A percentile compares a stretch with the other conserved stretches of the same genome.
Conservation (phyloP, 1,140 invertebrate species). For the Drosophila athabasca region DNA sequence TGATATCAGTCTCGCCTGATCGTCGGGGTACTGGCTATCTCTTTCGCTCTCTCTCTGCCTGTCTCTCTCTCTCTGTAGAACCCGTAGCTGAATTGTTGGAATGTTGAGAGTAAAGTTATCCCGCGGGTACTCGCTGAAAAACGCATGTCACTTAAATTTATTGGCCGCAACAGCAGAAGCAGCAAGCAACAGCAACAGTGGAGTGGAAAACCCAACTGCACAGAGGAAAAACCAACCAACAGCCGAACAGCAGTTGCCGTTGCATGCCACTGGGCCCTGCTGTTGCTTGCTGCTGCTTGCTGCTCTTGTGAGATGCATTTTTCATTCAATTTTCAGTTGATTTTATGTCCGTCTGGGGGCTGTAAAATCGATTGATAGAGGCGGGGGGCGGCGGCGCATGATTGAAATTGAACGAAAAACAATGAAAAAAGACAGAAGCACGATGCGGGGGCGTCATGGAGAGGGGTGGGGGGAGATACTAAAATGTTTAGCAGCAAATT, state of each 20-base stretch:
- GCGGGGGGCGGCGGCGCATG: slow-evolving; percentile 38
- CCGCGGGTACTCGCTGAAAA: slow-evolving; percentile 80
- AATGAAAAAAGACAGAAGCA: background rate
- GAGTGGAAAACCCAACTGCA: slow-evolving; percentile 25
- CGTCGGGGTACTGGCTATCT: slow-evolving; percentile 9
- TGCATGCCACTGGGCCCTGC: no score
- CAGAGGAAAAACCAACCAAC: slow-evolving; percentile 27
- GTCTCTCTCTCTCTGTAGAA: background rate
- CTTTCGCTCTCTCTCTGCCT: background rate
- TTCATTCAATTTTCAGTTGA: slow-evolving; percentile 73
- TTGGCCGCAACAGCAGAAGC: slow-evolving; percentile 69
- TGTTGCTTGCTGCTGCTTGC: slow-evolving; percentile 1
- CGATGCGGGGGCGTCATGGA: slow-evolving; percentile 3
- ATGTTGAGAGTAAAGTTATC: slow-evolving; percentile 76
- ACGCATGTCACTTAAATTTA: slow-evolving; percentile 82
- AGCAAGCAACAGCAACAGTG: slow-evolving; percentile 5
- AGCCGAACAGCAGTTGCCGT: slow-evolving; percentile 26
- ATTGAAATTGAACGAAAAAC: slow-evolving; percentile 65
- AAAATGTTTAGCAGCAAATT: slow-evolving; percentile 69
- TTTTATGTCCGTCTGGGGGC: slow-evolving; percentile 62
- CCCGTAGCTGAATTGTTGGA: slow-evolving; percentile 53
- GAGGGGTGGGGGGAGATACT: slow-evolving; percentile 5
- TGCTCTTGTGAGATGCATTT: slow-evolving; percentile 73
- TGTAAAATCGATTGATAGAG: slow-evolving; percentile 79
- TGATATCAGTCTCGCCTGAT: slow-evolving; percentile 71